Evolutionary conservation across 2,797 vertebrate genomes (phyloP), one percentile per base, ranked within the genome.

Genomic region (Diglossa cyanea): DNA sequence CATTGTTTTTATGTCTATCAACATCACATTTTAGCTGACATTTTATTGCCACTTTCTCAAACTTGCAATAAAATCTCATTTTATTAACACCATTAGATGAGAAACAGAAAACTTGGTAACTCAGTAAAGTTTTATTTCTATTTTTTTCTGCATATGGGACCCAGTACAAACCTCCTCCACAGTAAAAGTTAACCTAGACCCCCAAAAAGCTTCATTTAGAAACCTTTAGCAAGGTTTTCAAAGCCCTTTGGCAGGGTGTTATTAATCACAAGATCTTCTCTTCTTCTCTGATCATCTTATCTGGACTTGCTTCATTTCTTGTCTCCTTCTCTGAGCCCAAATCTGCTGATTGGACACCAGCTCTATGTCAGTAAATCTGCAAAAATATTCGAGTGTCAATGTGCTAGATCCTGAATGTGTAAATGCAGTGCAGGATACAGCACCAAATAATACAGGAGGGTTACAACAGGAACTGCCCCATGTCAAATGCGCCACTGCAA

Each of bases 31-130:
- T 78, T 68, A 48, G 68, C 50, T 78, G 35, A 48, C 10, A 40
- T 79, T 88, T 88, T 86, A 88, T 65, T 81, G 35, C 50, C 33
- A 48, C 54, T 85, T 75, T 55, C 50, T 78, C 40, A 45, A 53
- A 68, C 31, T 68, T 75, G 11, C 25, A 53, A 61, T 58, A 81
- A 78, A 90, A 82, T 51, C 54, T 58, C 19, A 24, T 47, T 73
- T 88, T 74, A 70, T 74, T 85, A 33, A n/a, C 21, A 74, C 17
- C 44, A 67, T 15, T 37, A 63, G 35, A 70, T 30, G 45, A 67
- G 58, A 62, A 77, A 65, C 17, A 70, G 28, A 84, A 89, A 73
- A 62, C 13, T 17, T 47, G 33, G 33, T 37, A 61, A 72, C 19
- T 58, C 55, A 26, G 6, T 57, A 7, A 91, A 74, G 28, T 77